A percentile compares a stretch with the other conserved stretches of the same genome.
phyloP scores from a whole-genome alignment of 2,797 vertebrate species.

The Merluccius polli region DNA sequence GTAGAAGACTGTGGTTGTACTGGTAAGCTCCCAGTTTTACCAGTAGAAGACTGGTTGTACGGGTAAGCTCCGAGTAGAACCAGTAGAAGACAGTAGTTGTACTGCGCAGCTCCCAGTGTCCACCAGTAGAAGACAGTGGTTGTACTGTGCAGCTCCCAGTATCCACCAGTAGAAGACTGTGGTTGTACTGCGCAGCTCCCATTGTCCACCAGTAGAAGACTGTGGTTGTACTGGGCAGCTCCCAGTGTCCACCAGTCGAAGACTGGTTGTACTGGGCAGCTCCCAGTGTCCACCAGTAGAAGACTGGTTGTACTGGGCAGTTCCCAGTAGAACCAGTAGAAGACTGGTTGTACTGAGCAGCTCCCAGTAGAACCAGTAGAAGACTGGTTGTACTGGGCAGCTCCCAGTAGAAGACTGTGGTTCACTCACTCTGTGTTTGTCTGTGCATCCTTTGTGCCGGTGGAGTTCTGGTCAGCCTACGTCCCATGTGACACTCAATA shows the following conservation, averaged over 20 bases:
- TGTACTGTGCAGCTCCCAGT: too few species aligned
- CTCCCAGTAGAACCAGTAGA: not conserved
- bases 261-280: too few species aligned
- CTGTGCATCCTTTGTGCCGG: slow-evolving; percentile 15
- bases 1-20: too few species aligned
- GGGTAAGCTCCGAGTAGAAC: too few species aligned
- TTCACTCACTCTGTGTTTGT: not conserved
- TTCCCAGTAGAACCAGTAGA: too few species aligned
- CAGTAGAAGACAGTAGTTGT: too few species aligned
- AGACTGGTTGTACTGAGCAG: not conserved
- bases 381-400: not conserved
- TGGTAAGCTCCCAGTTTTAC: not conserved
- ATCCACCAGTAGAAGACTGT: too few species aligned
- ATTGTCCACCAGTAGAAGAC: not conserved
- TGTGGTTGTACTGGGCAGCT: not conserved
- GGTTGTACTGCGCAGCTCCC: not conserved
- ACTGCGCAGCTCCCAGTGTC: not conserved
- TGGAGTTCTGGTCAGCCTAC: slow-evolving; percentile 90
- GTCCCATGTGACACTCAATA: slow-evolving; percentile 83
- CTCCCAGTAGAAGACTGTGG: not conserved
- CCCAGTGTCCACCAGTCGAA: not conserved
- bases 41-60: not conserved
- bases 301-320: too few species aligned
- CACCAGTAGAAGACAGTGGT: not conserved
- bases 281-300: too few species aligned